phyloP scores from a whole-genome alignment of 2,888 invertebrate species.

The Lomographa bimaculata region DNA sequence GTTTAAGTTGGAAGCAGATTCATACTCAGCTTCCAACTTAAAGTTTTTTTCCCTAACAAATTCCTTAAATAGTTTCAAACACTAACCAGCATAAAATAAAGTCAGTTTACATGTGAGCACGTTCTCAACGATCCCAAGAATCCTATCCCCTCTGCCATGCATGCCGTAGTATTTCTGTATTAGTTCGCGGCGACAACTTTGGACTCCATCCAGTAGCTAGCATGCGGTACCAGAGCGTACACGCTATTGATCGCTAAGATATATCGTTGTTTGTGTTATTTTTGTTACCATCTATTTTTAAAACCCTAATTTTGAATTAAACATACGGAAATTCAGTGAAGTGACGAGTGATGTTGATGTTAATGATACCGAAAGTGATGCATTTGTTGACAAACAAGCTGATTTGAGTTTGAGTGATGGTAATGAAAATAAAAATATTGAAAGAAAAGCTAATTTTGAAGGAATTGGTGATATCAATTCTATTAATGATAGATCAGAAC shows the following conservation, averaged over 20 bases:
- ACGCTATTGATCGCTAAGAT: slow-evolving; percentile 45
- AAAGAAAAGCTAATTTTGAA: not conserved
- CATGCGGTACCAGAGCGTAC: slow-evolving; percentile 53
- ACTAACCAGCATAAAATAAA: slow-evolving; percentile 40
- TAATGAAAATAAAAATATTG: slow-evolving; percentile 5
- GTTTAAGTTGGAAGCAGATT: too few relatives aligned
- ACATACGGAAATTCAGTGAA: not conserved
- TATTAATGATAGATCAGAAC: too few relatives aligned
- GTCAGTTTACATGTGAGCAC: slow-evolving; percentile 36
- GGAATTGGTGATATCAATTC: slow-evolving; percentile 1
- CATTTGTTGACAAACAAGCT: slow-evolving; percentile 3
- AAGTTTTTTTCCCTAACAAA: slow-evolving; percentile 5
- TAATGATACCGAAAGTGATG: slow-evolving; percentile 1
- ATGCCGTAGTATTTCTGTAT: slow-evolving; percentile 76
- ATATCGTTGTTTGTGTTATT: slow-evolving; percentile 19
- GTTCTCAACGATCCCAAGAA: slow-evolving; percentile 56
- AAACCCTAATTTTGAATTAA: slow-evolving; percentile 14
- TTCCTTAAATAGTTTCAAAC: slow-evolving; percentile 23
- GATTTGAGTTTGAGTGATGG: not conserved
- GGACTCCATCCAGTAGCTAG: slow-evolving; percentile 73
- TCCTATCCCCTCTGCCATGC: slow-evolving; percentile 64
- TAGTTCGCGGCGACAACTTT: slow-evolving; percentile 75
- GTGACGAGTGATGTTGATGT: slow-evolving; percentile 4
- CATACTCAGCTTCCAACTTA: not conserved
- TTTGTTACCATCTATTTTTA: slow-evolving; percentile 20